A percentile compares a stretch with the other conserved stretches of the same genome.
Conservation (phyloP, 2,888 invertebrate genomes). For the Campoplex nolae region DNA sequence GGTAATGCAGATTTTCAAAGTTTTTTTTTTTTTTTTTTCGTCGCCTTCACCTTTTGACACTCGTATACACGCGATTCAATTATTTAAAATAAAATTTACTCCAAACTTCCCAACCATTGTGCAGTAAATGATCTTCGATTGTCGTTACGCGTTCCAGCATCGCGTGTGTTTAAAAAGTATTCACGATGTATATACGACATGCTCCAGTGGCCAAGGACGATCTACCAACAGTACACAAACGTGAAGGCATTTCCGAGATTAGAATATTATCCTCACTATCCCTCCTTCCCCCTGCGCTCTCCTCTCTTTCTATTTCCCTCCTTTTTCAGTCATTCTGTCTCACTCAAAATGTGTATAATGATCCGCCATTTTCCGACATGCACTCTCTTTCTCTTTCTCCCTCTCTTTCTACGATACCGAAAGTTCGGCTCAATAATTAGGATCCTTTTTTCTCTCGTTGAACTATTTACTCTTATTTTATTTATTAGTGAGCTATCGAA, state of each 20-base stretch:
- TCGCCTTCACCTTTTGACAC: constrained; percentile 4
- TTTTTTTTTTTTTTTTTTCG: background rate
- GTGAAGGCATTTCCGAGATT: constrained; percentile 53
- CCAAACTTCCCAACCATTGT: constrained; percentile 36
- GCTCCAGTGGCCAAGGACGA: constrained; percentile 58
- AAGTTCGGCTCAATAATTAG: constrained; percentile 5
- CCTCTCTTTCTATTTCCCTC: constrained; percentile 26
- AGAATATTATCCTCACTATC: constrained; percentile 38
- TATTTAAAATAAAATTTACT: constrained; percentile 8
- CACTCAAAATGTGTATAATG: constrained; percentile 33
- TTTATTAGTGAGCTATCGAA: background rate
- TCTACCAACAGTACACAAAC: constrained; percentile 32
- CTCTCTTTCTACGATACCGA: background rate
- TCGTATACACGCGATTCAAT: background rate
- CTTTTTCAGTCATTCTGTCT: constrained; percentile 3
- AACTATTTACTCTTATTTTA: background rate
- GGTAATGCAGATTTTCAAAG: background rate
- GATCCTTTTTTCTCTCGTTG: background rate
- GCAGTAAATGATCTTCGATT: constrained; percentile 49
- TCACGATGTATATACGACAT: constrained; percentile 36
- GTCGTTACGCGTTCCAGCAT: constrained; percentile 45
- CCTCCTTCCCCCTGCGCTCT: background rate
- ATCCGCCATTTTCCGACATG: constrained; percentile 43
- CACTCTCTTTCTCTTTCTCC: background rate
- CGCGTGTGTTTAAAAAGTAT: constrained; percentile 45